Evolutionary conservation across 2,888 invertebrate genomes (phyloP).

Genomic region (Oligia latruncula): DNA sequence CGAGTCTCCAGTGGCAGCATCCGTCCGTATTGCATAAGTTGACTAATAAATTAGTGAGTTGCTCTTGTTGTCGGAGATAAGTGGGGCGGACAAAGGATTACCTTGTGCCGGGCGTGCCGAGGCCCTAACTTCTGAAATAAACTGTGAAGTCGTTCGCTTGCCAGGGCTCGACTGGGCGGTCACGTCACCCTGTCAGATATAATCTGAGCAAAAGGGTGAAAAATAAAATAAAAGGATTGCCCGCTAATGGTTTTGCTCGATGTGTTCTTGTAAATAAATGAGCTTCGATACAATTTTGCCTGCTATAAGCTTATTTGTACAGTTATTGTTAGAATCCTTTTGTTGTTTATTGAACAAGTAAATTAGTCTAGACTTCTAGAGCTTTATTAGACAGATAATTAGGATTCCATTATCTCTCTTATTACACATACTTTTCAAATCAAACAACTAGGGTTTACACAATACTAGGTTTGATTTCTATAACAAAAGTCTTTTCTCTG

Average conservation of each 20-base stretch:
- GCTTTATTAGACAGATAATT: conserved; percentile 25
- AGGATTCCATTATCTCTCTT: conserved; percentile 15
- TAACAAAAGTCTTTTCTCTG: conserved; percentile 34
- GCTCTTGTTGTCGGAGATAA: conserved; percentile 75
- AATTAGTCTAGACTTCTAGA: not conserved
- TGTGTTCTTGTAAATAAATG: conserved; percentile 49
- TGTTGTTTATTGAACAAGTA: conserved; percentile 31
- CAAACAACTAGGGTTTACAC: conserved; percentile 3
- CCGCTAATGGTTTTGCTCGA: conserved; percentile 56
- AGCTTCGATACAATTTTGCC: conserved; percentile 30
- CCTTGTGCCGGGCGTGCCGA: conserved; percentile 70
- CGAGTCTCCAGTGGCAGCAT: conserved; percentile 70
- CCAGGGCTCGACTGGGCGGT: conserved; percentile 60
- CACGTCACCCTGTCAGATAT: conserved; percentile 66
- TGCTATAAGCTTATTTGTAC: conserved; percentile 32
- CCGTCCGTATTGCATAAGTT: conserved; percentile 77
- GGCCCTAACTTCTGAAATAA: conserved; percentile 71
- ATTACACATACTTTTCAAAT: conserved; percentile 12
- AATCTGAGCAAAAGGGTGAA: conserved; percentile 69
- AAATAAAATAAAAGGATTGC: conserved; percentile 68
- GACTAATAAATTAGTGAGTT: conserved; percentile 81
- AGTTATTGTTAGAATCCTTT: conserved; percentile 36
- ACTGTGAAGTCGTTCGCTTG: conserved; percentile 69
- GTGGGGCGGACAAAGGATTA: conserved; percentile 79
- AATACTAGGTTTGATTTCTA: conserved; percentile 2